A percentile compares a stretch with the other conserved stretches of the same genome.
These are phyloP conservation scores for Mycteria americana DNA, from an alignment of 2,797 vertebrate species.

Conservation along the genomic window DNA sequence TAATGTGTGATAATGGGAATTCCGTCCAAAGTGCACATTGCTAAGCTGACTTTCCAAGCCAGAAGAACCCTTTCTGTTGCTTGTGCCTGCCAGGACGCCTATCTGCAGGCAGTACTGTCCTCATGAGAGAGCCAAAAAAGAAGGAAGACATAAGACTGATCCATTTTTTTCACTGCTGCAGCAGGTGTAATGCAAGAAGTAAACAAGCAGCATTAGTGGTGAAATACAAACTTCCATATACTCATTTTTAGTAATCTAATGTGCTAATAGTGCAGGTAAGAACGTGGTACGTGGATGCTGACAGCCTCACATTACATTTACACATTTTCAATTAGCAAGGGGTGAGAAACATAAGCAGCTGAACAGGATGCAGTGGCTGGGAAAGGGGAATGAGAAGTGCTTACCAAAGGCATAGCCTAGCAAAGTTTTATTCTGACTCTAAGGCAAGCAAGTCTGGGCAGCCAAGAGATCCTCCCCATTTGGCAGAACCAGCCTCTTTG, in stretches of 20 bases:
- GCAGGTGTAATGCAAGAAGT: background rate
- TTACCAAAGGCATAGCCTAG: background rate
- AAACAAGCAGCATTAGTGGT: background rate
- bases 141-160: background rate
- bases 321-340: background rate
- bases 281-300: accelerated
- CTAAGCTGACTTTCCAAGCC: background rate
- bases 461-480: background rate
- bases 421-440: background rate
- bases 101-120: background rate
- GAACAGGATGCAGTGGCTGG: background rate
- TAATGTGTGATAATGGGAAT: background rate
- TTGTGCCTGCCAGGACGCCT: background rate
- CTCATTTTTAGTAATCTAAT: background rate
- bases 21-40: background rate
- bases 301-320: background rate
- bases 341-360: background rate
- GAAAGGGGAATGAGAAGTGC: background rate
- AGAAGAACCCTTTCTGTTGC: background rate
- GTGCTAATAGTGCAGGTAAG: background rate
- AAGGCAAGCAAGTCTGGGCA: background rate
- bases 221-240: background rate
- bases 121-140: background rate
- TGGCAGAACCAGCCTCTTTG: background rate
- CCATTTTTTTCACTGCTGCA: background rate